Evolutionary conservation across 2,797 vertebrate genomes (phyloP).

Genomic region (Knipowitschia caucasica): DNA sequence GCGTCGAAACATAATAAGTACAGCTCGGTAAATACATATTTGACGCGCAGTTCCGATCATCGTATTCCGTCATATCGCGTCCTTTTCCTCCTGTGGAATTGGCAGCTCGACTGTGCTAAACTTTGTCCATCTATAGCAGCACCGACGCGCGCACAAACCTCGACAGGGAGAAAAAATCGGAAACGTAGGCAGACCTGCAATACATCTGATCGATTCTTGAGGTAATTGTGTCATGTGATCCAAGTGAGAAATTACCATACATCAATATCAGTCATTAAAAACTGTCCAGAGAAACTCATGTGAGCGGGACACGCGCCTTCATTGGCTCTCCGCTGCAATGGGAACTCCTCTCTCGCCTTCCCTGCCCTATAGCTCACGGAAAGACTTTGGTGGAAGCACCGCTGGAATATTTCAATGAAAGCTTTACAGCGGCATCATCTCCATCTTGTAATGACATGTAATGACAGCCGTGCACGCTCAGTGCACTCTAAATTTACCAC

Average conservation of each 20-base stretch:
- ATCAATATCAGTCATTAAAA: slow-evolving; percentile 96
- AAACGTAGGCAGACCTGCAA: slow-evolving; percentile 98
- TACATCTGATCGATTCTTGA: slow-evolving; percentile 99
- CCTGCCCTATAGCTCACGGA: slow-evolving; percentile 56
- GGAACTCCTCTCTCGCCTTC: slow-evolving; percentile 73
- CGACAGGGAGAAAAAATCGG: slow-evolving; percentile 91
- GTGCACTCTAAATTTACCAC: slow-evolving; percentile 22
- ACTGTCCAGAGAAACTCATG: slow-evolving; percentile 76
- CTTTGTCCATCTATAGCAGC: slow-evolving; percentile 97
- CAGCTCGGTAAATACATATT: slow-evolving; percentile 98
- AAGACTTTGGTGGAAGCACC: slow-evolving; percentile 66
- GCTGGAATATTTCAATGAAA: slow-evolving; percentile 66
- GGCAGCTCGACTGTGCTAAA: slow-evolving; percentile 82
- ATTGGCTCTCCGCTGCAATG: slow-evolving; percentile 75
- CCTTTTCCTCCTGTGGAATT: slow-evolving; percentile 67
- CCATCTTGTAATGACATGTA: slow-evolving; percentile 39
- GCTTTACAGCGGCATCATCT: slow-evolving; percentile 43
- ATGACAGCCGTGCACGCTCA: slow-evolving; percentile 24
- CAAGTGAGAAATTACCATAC: slow-evolving; percentile 97
- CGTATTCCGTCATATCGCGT: slow-evolving; percentile 98
- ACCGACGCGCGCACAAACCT: slow-evolving; percentile 87
- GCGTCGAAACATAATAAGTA: slow-evolving; percentile 94
- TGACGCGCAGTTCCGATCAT: slow-evolving; percentile 92
- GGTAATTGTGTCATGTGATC: slow-evolving; percentile 99
- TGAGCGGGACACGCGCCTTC: slow-evolving; percentile 67